A percentile compares a stretch with the other conserved stretches of the same genome.
These are phyloP conservation scores for Choloepus hoffmanni DNA, from an alignment of 2,113 vertebrate genomes.

Conservation along the genomic window DNA sequence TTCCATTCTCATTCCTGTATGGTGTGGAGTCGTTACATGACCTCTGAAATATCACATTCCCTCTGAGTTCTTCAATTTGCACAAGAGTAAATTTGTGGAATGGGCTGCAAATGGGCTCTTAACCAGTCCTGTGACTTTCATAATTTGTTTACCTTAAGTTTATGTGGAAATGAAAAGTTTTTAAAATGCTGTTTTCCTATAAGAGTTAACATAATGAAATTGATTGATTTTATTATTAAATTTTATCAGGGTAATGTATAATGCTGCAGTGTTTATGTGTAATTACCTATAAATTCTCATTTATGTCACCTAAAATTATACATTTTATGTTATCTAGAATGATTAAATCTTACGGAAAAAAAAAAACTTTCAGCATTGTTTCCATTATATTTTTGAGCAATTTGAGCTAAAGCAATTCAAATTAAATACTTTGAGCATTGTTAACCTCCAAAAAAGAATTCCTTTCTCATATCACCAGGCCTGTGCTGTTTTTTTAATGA, in stretches of 20 bases:
- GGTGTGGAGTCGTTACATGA: neutral
- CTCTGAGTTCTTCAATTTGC: neutral
- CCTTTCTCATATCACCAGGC: neutral
- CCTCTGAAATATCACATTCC: neutral
- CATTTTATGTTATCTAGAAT: neutral
- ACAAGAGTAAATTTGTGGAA: neutral
- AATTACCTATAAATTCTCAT: conserved; percentile 6
- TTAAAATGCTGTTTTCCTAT: neutral
- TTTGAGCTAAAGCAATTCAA: neutral
- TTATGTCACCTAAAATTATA: neutral
- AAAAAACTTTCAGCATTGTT: neutral
- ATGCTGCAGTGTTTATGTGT: neutral
- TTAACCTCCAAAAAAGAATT: neutral
- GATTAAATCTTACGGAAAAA: neutral
- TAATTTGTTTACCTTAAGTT: neutral
- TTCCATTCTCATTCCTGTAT: neutral
- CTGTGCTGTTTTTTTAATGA: conserved; percentile 1
- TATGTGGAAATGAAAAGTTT: neutral
- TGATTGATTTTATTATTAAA: conserved; percentile 43
- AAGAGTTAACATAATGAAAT: conserved; percentile 1
- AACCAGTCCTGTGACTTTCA: neutral
- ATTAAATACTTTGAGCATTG: neutral
- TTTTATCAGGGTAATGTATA: neutral
- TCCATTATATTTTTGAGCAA: neutral
- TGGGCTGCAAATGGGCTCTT: neutral